phyloP scores from a whole-genome alignment of 1,140 invertebrate genomes.

The Tetramorium simillimum region DNA sequence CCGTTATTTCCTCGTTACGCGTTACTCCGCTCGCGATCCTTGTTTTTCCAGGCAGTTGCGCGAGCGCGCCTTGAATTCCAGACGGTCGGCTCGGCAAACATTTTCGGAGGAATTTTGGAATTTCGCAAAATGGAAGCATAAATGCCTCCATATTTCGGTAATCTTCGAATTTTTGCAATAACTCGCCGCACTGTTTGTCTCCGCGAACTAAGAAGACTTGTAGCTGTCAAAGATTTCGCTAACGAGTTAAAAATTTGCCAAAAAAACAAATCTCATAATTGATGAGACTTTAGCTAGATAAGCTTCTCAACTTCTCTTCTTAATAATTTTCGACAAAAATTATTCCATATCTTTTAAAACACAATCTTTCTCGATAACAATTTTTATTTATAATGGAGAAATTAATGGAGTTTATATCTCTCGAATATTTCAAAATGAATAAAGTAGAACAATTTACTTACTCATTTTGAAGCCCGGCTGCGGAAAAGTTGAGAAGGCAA shows the following conservation, averaged over 20 bases:
- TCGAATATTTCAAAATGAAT: constrained; percentile 3
- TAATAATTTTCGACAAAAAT: background rate
- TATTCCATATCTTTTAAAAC: background rate
- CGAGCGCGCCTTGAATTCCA: constrained; percentile 40
- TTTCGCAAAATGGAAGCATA: constrained; percentile 27
- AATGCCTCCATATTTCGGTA: constrained; percentile 21
- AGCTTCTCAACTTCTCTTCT: background rate
- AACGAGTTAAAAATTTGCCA: background rate
- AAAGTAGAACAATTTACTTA: constrained; percentile 7
- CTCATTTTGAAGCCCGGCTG: background rate
- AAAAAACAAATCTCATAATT: background rate
- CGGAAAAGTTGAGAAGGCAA: constrained; percentile 29
- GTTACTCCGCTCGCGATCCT: constrained; percentile 23
- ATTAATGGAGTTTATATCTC: constrained; percentile 28
- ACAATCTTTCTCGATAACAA: background rate
- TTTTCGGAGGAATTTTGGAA: constrained; percentile 45
- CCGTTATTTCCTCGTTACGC: constrained; percentile 59
- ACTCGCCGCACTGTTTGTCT: background rate
- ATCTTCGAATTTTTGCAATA: constrained; percentile 25
- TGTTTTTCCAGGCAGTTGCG: constrained; percentile 36
- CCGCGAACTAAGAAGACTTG: background rate
- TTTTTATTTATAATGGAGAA: constrained; percentile 13
- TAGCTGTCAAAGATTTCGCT: background rate
- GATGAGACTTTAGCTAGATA: background rate
- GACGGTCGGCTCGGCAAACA: constrained; percentile 37